A percentile compares a stretch with the other conserved stretches of the same genome.
Conservation (phyloP, 2,113 vertebrate genomes). For the Connochaetes taurinus region DNA sequence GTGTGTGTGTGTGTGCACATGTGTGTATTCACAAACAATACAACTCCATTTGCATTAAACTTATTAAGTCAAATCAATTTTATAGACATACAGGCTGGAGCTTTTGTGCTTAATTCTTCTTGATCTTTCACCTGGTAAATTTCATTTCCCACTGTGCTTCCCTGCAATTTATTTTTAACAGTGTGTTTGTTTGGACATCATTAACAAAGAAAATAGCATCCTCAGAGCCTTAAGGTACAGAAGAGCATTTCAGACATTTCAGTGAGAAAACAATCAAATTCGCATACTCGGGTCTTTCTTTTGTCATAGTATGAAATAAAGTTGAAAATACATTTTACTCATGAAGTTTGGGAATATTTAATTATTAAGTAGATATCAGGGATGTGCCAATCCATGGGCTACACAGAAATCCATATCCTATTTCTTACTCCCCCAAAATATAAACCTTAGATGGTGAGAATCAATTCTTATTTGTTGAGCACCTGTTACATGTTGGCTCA, state of each 20-base stretch:
- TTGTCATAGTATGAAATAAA: background rate
- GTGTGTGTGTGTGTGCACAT: background rate
- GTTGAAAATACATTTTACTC: background rate
- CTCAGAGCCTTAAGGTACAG: background rate
- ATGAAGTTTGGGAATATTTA: background rate
- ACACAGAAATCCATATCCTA: background rate
- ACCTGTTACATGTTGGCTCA: background rate
- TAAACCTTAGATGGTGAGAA: background rate
- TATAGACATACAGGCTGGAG: conserved; percentile 33
- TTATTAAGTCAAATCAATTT: conserved; percentile 78
- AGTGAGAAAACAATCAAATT: background rate
- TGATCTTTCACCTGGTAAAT: conserved; percentile 69
- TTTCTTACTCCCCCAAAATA: background rate
- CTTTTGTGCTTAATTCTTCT: conserved; percentile 71
- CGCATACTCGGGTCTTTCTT: background rate
- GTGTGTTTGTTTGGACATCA: conserved; percentile 73
- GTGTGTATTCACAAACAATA: background rate
- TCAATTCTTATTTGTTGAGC: background rate
- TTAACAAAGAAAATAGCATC: conserved; percentile 64
- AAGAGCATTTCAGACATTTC: conserved; percentile 11
- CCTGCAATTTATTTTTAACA: conserved; percentile 70
- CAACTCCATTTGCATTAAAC: conserved; percentile 67
- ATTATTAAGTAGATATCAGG: background rate
- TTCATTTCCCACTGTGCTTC: conserved; percentile 63
- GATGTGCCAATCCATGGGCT: background rate